A percentile compares a stretch with the other conserved stretches of the same genome.
Evolutionary conservation across 1,140 invertebrate genomes (phyloP).

Genomic region (Leptinotarsa undecemlineata): DNA sequence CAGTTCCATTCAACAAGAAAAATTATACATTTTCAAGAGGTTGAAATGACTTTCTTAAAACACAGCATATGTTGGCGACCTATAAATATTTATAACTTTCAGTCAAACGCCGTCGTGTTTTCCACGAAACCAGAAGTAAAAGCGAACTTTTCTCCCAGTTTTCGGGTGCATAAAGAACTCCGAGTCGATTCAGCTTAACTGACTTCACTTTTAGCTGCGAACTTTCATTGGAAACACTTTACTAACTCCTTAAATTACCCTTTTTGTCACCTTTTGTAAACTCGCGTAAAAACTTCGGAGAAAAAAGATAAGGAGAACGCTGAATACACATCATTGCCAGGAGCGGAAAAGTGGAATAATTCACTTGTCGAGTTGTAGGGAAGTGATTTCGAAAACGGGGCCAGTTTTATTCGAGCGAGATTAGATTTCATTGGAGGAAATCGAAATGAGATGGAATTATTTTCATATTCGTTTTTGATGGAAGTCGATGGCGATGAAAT

Average conservation of each 20-base stretch:
- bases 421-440: no score
- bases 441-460: no score
- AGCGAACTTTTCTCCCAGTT: neutral
- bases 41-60: no score
- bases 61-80: no score
- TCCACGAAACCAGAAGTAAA: neutral
- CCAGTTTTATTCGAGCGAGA: no score
- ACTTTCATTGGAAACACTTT: constrained; percentile 8
- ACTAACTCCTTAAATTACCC: constrained; percentile 4
- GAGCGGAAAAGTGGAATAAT: constrained; percentile 6
- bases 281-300: neutral
- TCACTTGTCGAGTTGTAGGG: neutral
- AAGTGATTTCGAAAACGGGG: no score
- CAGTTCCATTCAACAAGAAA: no score
- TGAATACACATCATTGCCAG: constrained; percentile 1
- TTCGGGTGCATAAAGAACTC: constrained; percentile 4
- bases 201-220: neutral
- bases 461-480: no score
- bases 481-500: no score
- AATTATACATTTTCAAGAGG: no score
- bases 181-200: neutral
- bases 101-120: no score
- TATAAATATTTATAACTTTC: no score
- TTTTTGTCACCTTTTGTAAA: constrained; percentile 7
- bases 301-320: neutral